Percentiles rank a stretch among this genome's conserved stretches.
Evolutionary conservation across 2,113 vertebrate species (phyloP).

Genomic region (Delphinus delphis): DNA sequence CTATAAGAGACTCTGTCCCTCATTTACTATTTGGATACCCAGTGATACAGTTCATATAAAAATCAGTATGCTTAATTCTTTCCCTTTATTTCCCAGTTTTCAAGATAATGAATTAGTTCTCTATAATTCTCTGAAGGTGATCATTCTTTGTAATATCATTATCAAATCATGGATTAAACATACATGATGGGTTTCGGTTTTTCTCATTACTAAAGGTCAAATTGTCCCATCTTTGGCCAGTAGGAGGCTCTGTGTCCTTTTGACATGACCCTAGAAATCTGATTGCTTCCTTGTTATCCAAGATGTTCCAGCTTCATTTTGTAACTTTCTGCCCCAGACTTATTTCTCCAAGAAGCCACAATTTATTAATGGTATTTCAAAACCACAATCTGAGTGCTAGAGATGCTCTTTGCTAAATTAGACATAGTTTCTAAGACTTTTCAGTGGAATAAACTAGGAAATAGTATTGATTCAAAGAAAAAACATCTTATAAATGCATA

Average conservation of each 20-base stretch:
- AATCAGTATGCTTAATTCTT: not conserved
- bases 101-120: not conserved
- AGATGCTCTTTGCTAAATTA: not conserved
- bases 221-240: not conserved
- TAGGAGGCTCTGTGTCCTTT: not conserved
- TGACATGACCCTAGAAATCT: not conserved
- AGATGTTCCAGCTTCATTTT: not conserved
- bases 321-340: not conserved
- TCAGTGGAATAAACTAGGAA: not conserved
- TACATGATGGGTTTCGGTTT: not conserved
- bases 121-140: not conserved
- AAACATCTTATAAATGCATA: slow-evolving; percentile 3
- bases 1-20: not conserved
- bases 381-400: not conserved
- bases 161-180: not conserved
- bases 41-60: not conserved
- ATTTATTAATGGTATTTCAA: slow-evolving; percentile 12
- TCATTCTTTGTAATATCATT: not conserved
- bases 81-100: not conserved
- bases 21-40: not conserved
- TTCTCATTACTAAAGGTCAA: not conserved
- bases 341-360: not conserved
- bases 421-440: not conserved
- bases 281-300: not conserved
- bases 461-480: slow-evolving; percentile 29